Evolutionary conservation across 2,113 vertebrate species (phyloP), one percentile per base, ranked within the genome.

Genomic region (Opisthocomus hoazin): DNA sequence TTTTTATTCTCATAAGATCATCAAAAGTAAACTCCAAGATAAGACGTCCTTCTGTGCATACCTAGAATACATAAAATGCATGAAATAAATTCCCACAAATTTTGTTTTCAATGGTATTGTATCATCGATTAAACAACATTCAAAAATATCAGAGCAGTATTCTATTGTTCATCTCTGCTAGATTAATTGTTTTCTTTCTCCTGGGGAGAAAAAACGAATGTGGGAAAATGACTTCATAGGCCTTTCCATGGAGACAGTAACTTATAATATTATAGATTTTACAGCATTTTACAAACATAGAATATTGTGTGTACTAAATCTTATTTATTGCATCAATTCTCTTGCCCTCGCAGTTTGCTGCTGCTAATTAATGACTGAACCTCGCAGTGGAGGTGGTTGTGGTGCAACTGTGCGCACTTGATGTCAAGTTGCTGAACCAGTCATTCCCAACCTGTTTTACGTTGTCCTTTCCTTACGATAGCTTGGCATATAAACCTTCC

Each of bases 1-100:
- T 99, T 98, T 99, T 99, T 98, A 99, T 99, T 98, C 99, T 99
- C 99, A 99, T 99, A 97, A 99, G 98, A 97, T 99, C 99, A 95
- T 99, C 99, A 87, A 99, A 99, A 95, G 99, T 99, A 95, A 99
- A 99, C 98, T 99, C 99, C 98, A 99, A 98, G 97, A 99, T 99
- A 98, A 99, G 98, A 85, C 99, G 99, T 57, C 99, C 99, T 98
- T 99, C 99, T 80, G 99, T 99, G 93, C 99, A 99, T 73, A 99
- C 99, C 99, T 99, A 97, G 69, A 96, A 98, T 74, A 74, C 92
- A 96, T 14, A 96, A 96, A 95, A 97, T 30, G 70, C 53, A 90
- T 90, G 46, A 92, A 96, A 95, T 94, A 92, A 96, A 94, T 96
- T 93, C 91, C 78, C 82, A 60, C 19, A 71, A 91, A 94, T 84